A percentile compares a stretch with the other conserved stretches of the same genome.
Conservation (phyloP, 2,113 vertebrate species). For the Sigmodon hispidus region DNA sequence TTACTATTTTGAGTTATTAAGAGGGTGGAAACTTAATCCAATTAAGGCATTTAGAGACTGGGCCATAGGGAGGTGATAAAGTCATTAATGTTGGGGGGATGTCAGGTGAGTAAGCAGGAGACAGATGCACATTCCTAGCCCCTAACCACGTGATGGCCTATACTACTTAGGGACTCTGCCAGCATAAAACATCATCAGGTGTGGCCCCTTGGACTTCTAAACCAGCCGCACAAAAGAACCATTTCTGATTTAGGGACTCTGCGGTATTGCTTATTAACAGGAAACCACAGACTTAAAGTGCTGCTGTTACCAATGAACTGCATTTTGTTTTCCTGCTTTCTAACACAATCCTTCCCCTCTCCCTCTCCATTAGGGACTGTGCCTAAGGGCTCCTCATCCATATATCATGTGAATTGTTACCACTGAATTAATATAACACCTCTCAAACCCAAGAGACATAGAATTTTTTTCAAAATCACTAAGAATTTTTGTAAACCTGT, state of each 20-base stretch:
- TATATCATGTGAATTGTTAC: not conserved
- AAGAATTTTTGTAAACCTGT: not conserved
- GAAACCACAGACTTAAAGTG: not conserved
- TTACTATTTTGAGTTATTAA: slow-evolving; percentile 21
- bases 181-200: not conserved
- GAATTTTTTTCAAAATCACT: not conserved
- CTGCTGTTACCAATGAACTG: not conserved
- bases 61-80: not conserved
- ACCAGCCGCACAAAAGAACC: not conserved
- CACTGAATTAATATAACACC: not conserved
- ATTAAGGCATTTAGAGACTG: not conserved
- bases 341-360: not conserved
- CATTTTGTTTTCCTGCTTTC: not conserved
- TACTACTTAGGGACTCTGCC: not conserved
- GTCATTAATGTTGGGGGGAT: not conserved
- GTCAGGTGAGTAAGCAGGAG: not conserved
- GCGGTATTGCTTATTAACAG: not conserved
- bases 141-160: not conserved
- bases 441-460: too few species aligned
- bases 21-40: slow-evolving; percentile 21
- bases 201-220: not conserved
- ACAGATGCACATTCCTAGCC: not conserved
- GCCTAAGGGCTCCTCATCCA: not conserved
- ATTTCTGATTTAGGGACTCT: not conserved
- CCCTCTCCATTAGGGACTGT: not conserved